Base-by-base conservation (phyloP, 2,113 vertebrate genomes). In the Corynorhinus townsendii region DNA sequence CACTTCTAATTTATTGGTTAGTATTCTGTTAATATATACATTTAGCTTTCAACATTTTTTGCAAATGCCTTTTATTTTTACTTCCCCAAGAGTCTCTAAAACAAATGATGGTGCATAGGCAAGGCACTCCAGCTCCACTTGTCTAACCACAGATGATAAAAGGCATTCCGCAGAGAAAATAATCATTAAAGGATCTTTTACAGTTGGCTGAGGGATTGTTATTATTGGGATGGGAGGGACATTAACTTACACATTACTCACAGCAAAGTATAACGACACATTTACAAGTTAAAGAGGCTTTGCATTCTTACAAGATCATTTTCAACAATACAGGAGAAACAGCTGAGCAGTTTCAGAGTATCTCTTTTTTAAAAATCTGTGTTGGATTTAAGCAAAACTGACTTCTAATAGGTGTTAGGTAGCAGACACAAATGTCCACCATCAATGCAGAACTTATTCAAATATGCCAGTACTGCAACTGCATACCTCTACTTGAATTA, bases 121-220 rank as follows among this genome's bases (percentile, higher is more conserved):
- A 95, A 93, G 69, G 22, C 22, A 75, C 16, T 92, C n/a, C 38
- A 64, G 80, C 75, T 95, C 56, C 14, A 71, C 69, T 88, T 95
- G 38, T 93, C 62, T 95, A 94, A 87, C 71, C 30, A 64, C 86
- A 54, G 68, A 95, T 96, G 86, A 94, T 91, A 84, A 90, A 90
- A 92, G 33, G 22, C 94, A 96, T 90, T 95, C 89, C 84, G 52
- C 4, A 12, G 62, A 95, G 93, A 96, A 96, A 97, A 96, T 96
- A 96, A 93, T 96, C 83, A 96, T 94, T 96, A 95, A 96, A 94
- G 56, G 24, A 93, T 93, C 64, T 92, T 96, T 97, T 93, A 96
- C 73, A 92, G 62, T 89, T 94, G 95, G 38, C 17, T 96, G 96
- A 93, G 71, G 64, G 71, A 86, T 87, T 97, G 83, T 96, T 94